phyloP scores from a whole-genome alignment of 1,140 invertebrate genomes.

The Drosophila sp. region DNA sequence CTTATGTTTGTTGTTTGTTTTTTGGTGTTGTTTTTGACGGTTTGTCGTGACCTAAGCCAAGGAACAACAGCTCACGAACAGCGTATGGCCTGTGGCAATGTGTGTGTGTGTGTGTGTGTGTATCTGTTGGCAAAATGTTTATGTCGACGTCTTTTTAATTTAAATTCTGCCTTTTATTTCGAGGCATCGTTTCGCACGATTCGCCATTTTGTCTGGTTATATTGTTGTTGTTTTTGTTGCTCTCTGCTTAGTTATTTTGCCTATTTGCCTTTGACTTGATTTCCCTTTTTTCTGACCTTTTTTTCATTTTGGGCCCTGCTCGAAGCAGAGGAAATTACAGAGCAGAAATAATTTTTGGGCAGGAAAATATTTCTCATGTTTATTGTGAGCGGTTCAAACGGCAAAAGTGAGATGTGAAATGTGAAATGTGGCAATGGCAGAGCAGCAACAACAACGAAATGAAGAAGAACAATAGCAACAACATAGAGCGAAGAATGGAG shows the following conservation, averaged over 20 bases:
- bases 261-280: slow-evolving; percentile 65
- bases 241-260: slow-evolving; percentile 66
- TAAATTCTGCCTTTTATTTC: slow-evolving; percentile 61
- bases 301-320: not conserved
- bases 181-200: slow-evolving; percentile 51
- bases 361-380: slow-evolving; percentile 42
- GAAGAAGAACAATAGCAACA: slow-evolving; percentile 2
- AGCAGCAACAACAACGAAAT: slow-evolving; percentile 1
- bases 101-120: slow-evolving; percentile 19
- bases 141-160: slow-evolving; percentile 79
- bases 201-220: slow-evolving; percentile 57
- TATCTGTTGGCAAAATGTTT: slow-evolving; percentile 64
- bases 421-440: slow-evolving; percentile 20
- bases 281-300: slow-evolving; percentile 21
- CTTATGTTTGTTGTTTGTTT: not conserved
- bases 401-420: slow-evolving; percentile 11
- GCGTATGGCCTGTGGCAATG: slow-evolving; percentile 9
- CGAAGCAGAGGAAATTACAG: slow-evolving; percentile 43
- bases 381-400: slow-evolving; percentile 36
- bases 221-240: slow-evolving; percentile 25
- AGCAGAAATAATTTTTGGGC: slow-evolving; percentile 48
- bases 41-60: slow-evolving; percentile 44
- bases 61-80: slow-evolving; percentile 25
- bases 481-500: slow-evolving; percentile 10
- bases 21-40: not conserved